Evolutionary conservation across 64 coral and sea anemone genomes (phyloP), one percentile per base, ranked within the genome.

Genomic region (Montipora capricornis): DNA sequence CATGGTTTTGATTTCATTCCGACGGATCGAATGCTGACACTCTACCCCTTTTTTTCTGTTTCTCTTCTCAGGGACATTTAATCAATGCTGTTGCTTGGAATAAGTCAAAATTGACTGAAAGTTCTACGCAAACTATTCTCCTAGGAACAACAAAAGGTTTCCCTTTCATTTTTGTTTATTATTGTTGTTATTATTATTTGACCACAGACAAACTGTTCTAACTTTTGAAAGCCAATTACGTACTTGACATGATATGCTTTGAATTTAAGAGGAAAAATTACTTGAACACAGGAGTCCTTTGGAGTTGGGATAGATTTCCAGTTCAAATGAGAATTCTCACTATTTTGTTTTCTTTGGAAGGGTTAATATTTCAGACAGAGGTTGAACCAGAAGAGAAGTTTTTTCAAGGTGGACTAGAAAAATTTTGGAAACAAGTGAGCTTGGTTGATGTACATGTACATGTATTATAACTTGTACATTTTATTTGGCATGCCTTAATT

Each of bases 31-130:
- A 64, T 64, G 60, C 0, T 3, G n/a, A 20, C 29, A 37, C 29
- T 22, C 19, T 22, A 4, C 0, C 13, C 0, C 9, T 48, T 6
- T 84, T 75, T 46, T 13, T 24, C 16, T 14, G 19, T 70, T 51
- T 80, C 37, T 87, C 7, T 9, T 70, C 62, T 22, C 75, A 95
- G 84, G 97, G 97, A 29, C 97, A 96, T 51, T 68, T 99, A n/a
- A 92, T 99, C 20, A 94, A 94, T 88, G 95, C 97, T 24, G 92
- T 99, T 76, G 97, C 94, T 13, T 99, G 97, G 97, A 99, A 99
- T 87, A 99, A 99, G 58, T 87, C 97, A 20, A 94, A 87, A 92
- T 52, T 99, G 81, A 99, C 77, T 51, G 97, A 99, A 45, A 94
- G 84, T 22, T 96, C 97, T 10, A 99, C 97, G 14, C 97, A 99